These are phyloP conservation scores for Lophotriccus pileatus DNA, from an alignment of 2,797 vertebrate genomes.

Conservation along the genomic window DNA sequence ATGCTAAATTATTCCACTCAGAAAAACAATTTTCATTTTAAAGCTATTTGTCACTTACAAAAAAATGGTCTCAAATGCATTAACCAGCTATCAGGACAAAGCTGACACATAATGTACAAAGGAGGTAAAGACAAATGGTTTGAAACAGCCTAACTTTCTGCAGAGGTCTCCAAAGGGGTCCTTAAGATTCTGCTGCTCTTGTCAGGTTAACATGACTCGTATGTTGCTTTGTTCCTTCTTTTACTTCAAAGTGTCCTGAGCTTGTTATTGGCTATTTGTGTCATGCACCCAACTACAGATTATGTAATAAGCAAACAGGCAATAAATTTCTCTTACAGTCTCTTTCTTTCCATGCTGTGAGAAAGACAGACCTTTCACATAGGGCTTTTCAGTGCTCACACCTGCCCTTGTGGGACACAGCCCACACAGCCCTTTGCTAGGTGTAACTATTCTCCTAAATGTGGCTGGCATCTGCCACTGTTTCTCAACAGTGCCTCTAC, in stretches of 20 bases:
- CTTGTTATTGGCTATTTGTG: background rate
- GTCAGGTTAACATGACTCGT: background rate
- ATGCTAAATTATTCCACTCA: background rate
- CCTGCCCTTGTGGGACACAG: background rate
- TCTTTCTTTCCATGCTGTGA: background rate
- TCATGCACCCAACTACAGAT: background rate
- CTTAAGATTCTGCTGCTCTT: background rate
- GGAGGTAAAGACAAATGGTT: background rate
- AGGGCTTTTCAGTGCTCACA: background rate
- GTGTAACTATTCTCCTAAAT: background rate
- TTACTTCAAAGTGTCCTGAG: background rate
- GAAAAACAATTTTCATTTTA: constrained; percentile 31
- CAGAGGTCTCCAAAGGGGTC: background rate
- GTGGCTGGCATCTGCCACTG: background rate
- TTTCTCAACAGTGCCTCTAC: background rate
- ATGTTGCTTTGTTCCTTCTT: background rate
- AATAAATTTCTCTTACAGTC: background rate
- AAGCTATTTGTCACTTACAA: background rate
- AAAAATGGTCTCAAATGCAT: background rate
- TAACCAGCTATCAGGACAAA: background rate
- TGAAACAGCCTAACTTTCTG: background rate
- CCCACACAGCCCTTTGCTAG: background rate
- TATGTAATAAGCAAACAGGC: background rate
- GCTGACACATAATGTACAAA: background rate
- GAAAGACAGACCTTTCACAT: background rate